Base-by-base conservation (phyloP, 2,113 vertebrate genomes). In the Poicephalus gulielmi region DNA sequence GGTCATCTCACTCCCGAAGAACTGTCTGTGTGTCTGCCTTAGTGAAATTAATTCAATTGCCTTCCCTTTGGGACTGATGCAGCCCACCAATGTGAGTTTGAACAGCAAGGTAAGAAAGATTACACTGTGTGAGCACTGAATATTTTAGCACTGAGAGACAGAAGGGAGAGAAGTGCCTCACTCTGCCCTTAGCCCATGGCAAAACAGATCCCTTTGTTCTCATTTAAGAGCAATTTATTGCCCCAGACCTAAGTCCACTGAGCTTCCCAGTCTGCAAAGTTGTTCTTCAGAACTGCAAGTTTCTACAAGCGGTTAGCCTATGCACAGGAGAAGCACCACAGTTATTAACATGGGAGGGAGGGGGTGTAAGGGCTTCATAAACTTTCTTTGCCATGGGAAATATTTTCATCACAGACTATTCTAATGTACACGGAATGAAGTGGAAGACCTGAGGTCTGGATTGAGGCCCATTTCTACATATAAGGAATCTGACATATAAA, bases 31-130 rank as follows among this genome's bases (percentile, higher is more conserved):
- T 91, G 57, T 66, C 94, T 94, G 86, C 81, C 49, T 96, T 82
- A 82, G 62, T 87, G 88, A 96, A 96, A 97, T 93, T 94, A 96
- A 95, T 96, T 94, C 95, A 93, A 67, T 53, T 95, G 80, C 67
- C 13, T 94, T 89, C 49, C 88, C 83, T 96, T 86, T 91, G 94
- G 86, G 91, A 92, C 39, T 0, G 0, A 76, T 33, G 30, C 57
- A 94, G 83, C 74, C 41, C 88, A 94, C 83, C 83, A 86, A 59
- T 17, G 57, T 79, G 74, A 95, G 86, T 69, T 96, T 91, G 92
- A 92, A 93, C 52, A 90, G 90, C 53, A 82, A 84, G 41, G 82
- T 41, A 86, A 49, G 83, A 70, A 90, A 90, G 77, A 81, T 92
- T 69, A 89, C 41, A 22, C 44, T 86, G 57, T 69, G 41, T 44